Base-by-base conservation (phyloP, 2,113 vertebrate species). In the Rhombomys opimus region DNA sequence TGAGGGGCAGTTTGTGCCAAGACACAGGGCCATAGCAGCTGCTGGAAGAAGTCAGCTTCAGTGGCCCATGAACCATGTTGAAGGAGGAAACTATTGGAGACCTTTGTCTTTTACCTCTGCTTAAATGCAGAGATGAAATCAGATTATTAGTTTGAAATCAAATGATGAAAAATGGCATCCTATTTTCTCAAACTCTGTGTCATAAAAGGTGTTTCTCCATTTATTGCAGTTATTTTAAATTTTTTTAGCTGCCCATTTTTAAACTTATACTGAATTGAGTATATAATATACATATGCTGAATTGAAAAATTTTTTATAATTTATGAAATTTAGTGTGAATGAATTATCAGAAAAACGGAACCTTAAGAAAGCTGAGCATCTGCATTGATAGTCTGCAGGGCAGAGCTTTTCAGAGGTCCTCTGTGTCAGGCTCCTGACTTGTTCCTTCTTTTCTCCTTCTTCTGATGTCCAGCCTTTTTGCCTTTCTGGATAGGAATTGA, bases 41-140 rank as follows among this genome's bases (percentile, higher is more conserved):
- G 2, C 50, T 32, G 0, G 2, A 63, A 3, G 30, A 54, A 61
- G 89, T 75, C 35, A 41, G 17, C 59, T 17, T 76, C 57, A 32
- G 3, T 9, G 18, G 22, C 2, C 30, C 2, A 0, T 1, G n/a
- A 65, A 9, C 8, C 15, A 5, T 0, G 23, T 17, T 41, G 3
- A 2, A 30, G 46, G 4, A 35, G 38, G 9, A 5, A 7, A 30
- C 32, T 54, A 1, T 38, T 46, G 35, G 35, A 38, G 7, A 6
- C 30, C 2, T 41, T 17, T 7, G 27, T 17, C 7, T 30, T 23
- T 30, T 17, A 38, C 7, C 6, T 35, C 20, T n/a, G 30, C 14
- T 15, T 57, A 76, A 25, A 7, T 35, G 1, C 3, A 27, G 46
- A n/a, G 32, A 30, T 32, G 20, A 72, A 72, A 78, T 35, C 35